Conservation (phyloP, 2,113 vertebrate species). For the Myiagra hebetior region DNA sequence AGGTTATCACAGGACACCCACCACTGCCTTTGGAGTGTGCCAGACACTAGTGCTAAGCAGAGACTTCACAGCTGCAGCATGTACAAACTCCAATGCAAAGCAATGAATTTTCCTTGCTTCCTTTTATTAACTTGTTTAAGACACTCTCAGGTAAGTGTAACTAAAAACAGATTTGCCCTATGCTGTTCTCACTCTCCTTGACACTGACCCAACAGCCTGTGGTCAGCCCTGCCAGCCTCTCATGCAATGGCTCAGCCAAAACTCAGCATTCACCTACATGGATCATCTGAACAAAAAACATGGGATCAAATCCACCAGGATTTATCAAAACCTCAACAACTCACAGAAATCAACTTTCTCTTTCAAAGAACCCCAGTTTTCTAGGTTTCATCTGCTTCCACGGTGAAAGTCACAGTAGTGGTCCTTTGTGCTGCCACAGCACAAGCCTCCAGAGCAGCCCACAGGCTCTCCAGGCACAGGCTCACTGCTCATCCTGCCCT, state of each 20-base stretch:
- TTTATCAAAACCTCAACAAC: not conserved
- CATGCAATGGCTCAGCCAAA: not conserved
- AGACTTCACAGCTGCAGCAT: not conserved
- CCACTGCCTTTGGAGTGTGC: not conserved
- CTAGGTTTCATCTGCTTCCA: not conserved
- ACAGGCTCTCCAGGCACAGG: fast-evolving
- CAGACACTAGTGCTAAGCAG: not conserved
- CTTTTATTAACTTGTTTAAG: not conserved
- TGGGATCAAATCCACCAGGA: not conserved
- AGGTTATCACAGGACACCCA: not conserved
- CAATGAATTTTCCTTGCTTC: not conserved
- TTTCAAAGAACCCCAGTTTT: not conserved
- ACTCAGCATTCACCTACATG: not conserved
- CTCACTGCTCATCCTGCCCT: not conserved
- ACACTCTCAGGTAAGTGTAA: not conserved
- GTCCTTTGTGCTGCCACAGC: not conserved
- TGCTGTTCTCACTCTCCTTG: not conserved
- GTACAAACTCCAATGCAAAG: not conserved
- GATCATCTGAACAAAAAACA: not conserved
- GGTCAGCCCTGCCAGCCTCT: not conserved
- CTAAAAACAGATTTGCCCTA: not conserved
- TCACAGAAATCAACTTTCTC: not conserved
- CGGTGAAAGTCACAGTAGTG: not conserved
- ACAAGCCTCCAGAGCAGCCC: not conserved
- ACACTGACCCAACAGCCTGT: not conserved